Evolutionary conservation across 2,888 invertebrate genomes (phyloP).

Genomic region (Caenorhabditis japonica): DNA sequence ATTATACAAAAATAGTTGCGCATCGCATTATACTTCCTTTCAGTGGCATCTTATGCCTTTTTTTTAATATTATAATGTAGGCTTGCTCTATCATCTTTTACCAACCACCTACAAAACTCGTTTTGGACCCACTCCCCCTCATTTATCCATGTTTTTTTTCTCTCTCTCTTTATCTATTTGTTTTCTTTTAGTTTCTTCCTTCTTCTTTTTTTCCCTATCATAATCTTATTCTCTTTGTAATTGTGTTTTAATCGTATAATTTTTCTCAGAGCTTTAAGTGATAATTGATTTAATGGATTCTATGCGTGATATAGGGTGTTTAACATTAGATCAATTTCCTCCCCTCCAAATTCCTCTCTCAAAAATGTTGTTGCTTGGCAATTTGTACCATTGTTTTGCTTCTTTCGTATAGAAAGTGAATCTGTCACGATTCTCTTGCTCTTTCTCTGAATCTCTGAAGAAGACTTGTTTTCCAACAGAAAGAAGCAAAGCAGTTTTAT

Average conservation of each 20-base stretch:
- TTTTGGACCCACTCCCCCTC: background rate
- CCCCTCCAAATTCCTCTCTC: background rate
- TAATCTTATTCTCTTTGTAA: slow-evolving; percentile 19
- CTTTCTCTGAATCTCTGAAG: no score
- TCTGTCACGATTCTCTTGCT: no score
- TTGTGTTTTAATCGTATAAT: slow-evolving; percentile 30
- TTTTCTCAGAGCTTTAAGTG: slow-evolving; percentile 61
- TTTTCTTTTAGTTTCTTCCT: no score
- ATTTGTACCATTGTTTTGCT: slow-evolving; percentile 40
- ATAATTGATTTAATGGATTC: slow-evolving; percentile 42
- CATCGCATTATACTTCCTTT: slow-evolving; percentile 21
- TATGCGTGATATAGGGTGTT: slow-evolving; percentile 47
- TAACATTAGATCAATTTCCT: slow-evolving; percentile 34
- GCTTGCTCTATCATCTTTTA: background rate
- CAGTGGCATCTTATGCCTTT: slow-evolving; percentile 1
- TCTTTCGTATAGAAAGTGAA: no score
- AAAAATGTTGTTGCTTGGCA: slow-evolving; percentile 38
- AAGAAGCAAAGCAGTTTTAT: slow-evolving; percentile 29
- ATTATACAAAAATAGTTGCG: slow-evolving; percentile 14
- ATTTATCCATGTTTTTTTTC: background rate
- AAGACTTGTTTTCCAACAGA: background rate
- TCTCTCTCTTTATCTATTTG: slow-evolving; percentile 3
- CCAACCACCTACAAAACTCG: no score
- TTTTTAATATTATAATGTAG: slow-evolving; percentile 24
- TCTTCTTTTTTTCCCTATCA: background rate